Conservation (phyloP, 1,140 invertebrate species). For the Drosophila ambigua region DNA sequence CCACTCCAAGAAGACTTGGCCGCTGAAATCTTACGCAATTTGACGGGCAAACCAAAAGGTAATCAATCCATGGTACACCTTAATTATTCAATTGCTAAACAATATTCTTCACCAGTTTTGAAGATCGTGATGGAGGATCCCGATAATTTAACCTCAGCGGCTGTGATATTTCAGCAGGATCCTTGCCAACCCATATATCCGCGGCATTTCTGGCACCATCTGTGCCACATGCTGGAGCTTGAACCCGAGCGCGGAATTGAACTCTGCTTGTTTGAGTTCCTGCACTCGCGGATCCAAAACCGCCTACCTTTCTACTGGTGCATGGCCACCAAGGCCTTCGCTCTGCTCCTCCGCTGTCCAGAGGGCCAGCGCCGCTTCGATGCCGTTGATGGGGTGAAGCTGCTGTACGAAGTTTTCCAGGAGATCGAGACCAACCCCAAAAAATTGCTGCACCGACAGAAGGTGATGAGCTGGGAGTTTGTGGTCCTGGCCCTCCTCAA, state of each 20-base stretch:
- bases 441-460: conserved; percentile 26
- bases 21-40: conserved; percentile 63
- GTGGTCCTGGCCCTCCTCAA: conserved; percentile 56
- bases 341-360: conserved; percentile 59
- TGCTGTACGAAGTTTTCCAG: conserved; percentile 52
- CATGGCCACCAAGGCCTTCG: conserved; percentile 67
- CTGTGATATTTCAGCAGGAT: conserved; percentile 54
- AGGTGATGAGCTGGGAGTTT: conserved; percentile 54
- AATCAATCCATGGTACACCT: not conserved
- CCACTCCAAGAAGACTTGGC: conserved; percentile 20
- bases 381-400: conserved; percentile 55
- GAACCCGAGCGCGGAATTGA: conserved; percentile 55
- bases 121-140: conserved; percentile 43
- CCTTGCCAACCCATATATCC: conserved; percentile 55
- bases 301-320: conserved; percentile 51
- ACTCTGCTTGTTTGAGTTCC: conserved; percentile 67
- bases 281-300: conserved; percentile 46
- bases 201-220: conserved; percentile 61
- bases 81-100: not conserved
- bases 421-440: not conserved
- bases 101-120: conserved; percentile 35
- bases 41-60: conserved; percentile 67
- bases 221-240: conserved; percentile 64
- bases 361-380: conserved; percentile 71
- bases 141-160: conserved; percentile 42